Conservation (phyloP, 2,797 vertebrate species). For the Borostomias antarcticus region DNA sequence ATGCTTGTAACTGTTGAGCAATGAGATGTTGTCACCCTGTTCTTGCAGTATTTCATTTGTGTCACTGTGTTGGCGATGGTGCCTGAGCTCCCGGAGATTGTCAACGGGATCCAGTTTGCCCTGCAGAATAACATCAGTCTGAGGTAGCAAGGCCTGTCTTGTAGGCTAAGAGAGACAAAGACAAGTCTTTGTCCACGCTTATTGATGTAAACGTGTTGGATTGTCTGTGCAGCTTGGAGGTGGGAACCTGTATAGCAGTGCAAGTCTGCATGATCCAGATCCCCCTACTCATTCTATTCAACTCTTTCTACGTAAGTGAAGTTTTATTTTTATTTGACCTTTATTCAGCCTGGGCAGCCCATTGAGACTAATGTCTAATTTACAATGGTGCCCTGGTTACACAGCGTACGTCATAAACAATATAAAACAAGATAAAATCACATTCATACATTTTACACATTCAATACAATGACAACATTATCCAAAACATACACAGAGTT, state of each 20-base stretch:
- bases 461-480: too few species aligned
- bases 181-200: not conserved
- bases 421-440: too few species aligned
- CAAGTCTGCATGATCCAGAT: slow-evolving; percentile 96
- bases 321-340: too few species aligned
- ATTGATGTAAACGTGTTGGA: too few species aligned
- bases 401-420: too few species aligned
- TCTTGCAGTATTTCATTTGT: slow-evolving; percentile 85
- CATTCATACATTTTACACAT: too few species aligned
- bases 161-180: not conserved
- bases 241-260: slow-evolving; percentile 88
- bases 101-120: slow-evolving; percentile 92
- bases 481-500: too few species aligned
- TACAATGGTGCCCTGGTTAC: too few species aligned
- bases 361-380: too few species aligned
- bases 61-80: slow-evolving; percentile 90
- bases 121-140: slow-evolving; percentile 91
- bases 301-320: slow-evolving; percentile 87
- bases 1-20: too few species aligned
- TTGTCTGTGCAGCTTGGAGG: slow-evolving; percentile 81
- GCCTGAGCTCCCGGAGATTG: slow-evolving; percentile 88
- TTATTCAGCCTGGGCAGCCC: too few species aligned
- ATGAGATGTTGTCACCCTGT: not conserved
- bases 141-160: slow-evolving; percentile 78
- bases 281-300: slow-evolving; percentile 88